A percentile compares a stretch with the other conserved stretches of the same genome.
phyloP scores from a whole-genome alignment of 92 coral and sea anemone genomes.

The Epizoanthus ramosus region DNA sequence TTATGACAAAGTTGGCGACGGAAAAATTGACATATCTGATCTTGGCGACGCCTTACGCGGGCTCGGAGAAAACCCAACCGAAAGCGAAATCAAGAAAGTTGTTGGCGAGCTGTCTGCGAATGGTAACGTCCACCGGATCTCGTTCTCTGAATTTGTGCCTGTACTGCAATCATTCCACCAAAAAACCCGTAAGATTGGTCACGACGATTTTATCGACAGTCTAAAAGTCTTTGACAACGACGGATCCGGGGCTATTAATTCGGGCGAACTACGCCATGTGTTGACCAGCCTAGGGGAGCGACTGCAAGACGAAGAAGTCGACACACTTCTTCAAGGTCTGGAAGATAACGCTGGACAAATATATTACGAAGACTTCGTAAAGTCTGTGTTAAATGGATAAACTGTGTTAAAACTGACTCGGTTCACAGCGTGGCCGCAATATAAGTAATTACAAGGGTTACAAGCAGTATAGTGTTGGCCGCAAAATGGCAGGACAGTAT shows the following conservation, averaged over 20 bases:
- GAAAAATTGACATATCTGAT: slow-evolving; percentile 79
- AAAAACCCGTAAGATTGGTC: slow-evolving; percentile 68
- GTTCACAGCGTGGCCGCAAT: background rate
- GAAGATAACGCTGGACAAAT: slow-evolving; percentile 95
- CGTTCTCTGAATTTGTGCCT: slow-evolving; percentile 92
- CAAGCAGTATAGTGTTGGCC: too few species aligned
- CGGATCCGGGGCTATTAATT: slow-evolving; percentile 83
- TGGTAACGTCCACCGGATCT: slow-evolving; percentile 69
- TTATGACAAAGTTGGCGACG: slow-evolving; percentile 95
- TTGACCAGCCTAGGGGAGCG: slow-evolving; percentile 92
- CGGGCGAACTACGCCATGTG: slow-evolving; percentile 95
- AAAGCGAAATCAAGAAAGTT: slow-evolving; percentile 89
- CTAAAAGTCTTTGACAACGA: slow-evolving; percentile 91
- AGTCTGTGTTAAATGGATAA: slow-evolving; percentile 79
- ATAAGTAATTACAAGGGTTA: background rate
- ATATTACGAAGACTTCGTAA: slow-evolving; percentile 90
- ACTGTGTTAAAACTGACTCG: background rate
- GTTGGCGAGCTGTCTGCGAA: slow-evolving; percentile 84
- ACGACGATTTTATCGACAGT: slow-evolving; percentile 93
- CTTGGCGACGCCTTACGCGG: slow-evolving; percentile 90
- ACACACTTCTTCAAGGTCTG: slow-evolving; percentile 80
- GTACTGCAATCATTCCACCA: slow-evolving; percentile 82
- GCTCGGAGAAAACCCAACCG: slow-evolving; percentile 94
- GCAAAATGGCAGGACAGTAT: too few species aligned
- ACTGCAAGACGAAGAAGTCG: slow-evolving; percentile 87